Evolutionary conservation across 2,113 vertebrate genomes (phyloP).

Genomic region (Rattus rattus): DNA sequence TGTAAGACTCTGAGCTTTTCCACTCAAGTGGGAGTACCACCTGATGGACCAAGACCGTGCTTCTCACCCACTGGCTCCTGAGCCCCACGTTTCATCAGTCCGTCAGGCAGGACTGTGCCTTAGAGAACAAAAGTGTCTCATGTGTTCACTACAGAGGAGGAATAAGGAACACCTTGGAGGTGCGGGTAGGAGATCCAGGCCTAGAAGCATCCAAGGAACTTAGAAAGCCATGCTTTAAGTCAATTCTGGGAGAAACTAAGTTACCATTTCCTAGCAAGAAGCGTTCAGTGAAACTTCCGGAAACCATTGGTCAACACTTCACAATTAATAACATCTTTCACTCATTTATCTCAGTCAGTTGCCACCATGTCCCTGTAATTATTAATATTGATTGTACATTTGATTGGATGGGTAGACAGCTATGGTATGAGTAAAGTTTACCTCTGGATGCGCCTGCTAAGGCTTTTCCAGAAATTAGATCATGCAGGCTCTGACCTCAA

Average conservation of each 20-base stretch:
- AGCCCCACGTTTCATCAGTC: background rate
- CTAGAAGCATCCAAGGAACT: background rate
- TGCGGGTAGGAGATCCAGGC: background rate
- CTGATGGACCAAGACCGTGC: background rate
- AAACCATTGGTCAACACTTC: slow-evolving; percentile 11
- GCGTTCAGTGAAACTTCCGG: background rate
- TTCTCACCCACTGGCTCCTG: background rate
- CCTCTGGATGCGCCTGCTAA: background rate
- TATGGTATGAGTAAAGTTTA: background rate
- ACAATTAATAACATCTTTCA: background rate
- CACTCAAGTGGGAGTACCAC: background rate
- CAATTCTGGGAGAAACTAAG: background rate
- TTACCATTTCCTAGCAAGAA: background rate
- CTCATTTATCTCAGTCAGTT: background rate
- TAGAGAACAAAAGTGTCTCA: background rate
- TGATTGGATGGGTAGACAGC: background rate
- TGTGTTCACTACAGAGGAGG: background rate
- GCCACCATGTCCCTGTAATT: background rate
- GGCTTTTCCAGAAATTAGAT: background rate
- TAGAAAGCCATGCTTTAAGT: background rate
- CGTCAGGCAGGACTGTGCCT: background rate
- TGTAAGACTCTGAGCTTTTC: background rate
- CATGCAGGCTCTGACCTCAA: too few relatives aligned
- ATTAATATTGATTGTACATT: background rate
- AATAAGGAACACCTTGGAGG: background rate